Evolutionary conservation across 2,797 vertebrate genomes (phyloP).

Genomic region (Ptychadena robeensis): DNA sequence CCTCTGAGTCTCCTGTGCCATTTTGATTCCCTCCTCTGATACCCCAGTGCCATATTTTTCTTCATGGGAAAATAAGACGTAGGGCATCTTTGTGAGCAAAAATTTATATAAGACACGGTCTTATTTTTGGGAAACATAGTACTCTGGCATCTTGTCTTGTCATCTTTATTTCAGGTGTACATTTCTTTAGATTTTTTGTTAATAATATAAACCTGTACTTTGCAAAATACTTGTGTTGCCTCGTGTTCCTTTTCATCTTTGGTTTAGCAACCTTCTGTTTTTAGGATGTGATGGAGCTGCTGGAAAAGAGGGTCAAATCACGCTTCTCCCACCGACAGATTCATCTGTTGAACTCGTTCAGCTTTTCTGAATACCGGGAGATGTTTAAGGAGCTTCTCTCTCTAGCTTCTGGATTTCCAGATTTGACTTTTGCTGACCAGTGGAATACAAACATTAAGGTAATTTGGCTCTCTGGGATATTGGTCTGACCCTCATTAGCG

Average conservation of each 20-base stretch:
- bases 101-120: no score
- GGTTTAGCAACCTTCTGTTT: background rate
- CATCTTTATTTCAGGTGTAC: background rate
- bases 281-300: constrained; percentile 92
- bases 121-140: no score
- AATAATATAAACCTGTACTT: background rate
- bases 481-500: no score
- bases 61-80: no score
- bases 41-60: no score
- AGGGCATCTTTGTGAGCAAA: no score
- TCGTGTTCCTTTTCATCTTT: background rate
- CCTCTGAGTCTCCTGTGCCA: no score
- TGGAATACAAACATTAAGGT: constrained; percentile 88
- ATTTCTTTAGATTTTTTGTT: background rate
- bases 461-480: no score
- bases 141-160: no score
- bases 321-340: constrained; percentile 97
- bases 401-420: constrained; percentile 80
- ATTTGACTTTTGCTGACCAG: constrained; percentile 78
- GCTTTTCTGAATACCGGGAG: constrained; percentile 81
- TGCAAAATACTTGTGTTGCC: background rate
- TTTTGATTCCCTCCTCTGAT: no score
- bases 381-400: constrained; percentile 81
- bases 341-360: constrained; percentile 82
- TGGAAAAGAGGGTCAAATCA: constrained; percentile 98